Conservation (phyloP, 2,113 vertebrate genomes). For the Thermophis baileyi region DNA sequence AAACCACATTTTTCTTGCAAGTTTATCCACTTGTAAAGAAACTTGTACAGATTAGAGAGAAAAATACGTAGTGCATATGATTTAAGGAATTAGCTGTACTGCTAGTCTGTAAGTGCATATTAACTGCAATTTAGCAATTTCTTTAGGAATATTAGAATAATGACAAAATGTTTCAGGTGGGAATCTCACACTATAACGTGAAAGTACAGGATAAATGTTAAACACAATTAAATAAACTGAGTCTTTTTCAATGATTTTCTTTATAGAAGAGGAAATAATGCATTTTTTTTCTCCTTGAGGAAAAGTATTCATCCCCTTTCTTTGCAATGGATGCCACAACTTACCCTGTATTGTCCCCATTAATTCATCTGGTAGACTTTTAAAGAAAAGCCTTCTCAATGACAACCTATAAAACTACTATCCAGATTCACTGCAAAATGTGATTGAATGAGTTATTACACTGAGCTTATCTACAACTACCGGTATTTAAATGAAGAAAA, state of each 20-base stretch:
- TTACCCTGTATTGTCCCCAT: not conserved
- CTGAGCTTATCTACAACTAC: not conserved
- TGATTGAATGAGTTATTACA: not conserved
- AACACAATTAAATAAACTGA: conserved; percentile 28
- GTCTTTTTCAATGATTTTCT: conserved; percentile 29
- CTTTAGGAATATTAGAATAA: conserved; percentile 9
- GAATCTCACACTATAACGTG: conserved; percentile 2
- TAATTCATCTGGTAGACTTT: conserved; percentile 17
- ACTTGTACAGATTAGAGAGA: not conserved
- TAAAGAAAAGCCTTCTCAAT: not conserved
- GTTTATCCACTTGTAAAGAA: conserved; percentile 8
- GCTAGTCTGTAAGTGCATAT: not conserved
- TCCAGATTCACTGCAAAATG: not conserved
- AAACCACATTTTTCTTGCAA: not conserved
- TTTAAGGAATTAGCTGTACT: not conserved
- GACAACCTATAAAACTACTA: conserved; percentile 12
- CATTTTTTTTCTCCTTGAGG: conserved; percentile 43
- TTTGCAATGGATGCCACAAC: conserved; percentile 49
- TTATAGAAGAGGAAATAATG: conserved; percentile 51
- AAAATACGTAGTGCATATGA: not conserved
- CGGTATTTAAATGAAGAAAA: not conserved
- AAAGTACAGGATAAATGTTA: conserved; percentile 26
- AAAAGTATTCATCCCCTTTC: conserved; percentile 52
- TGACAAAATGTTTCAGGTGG: not conserved
- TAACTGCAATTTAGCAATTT: conserved; percentile 27